Evolutionary conservation across 1,140 invertebrate species (phyloP), one percentile per base, ranked within the genome.

Genomic region (Drosophila yakuba): DNA sequence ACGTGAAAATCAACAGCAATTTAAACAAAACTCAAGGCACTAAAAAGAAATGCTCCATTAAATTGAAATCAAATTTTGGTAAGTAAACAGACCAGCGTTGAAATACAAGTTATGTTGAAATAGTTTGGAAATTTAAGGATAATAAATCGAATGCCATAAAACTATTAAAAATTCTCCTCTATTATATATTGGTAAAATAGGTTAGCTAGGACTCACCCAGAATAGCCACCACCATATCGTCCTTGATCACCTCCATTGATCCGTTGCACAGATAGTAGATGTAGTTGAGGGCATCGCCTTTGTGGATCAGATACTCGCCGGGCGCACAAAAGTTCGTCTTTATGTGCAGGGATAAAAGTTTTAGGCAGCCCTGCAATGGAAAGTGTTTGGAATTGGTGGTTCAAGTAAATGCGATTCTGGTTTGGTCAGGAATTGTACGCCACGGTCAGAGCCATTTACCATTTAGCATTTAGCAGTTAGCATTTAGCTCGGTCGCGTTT

Each of bases 191-290:
- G 25, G 25, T 25, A 25, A 25, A 5, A 25, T 5, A 25, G 4
- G 25, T 25, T 25, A 25, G 4, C 25, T 25, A 4, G 0, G 25
- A 25, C 93, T 94, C 94, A 99, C 98, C 98, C 84, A 99, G 94
- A 91, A 99, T 99, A 48, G 98, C 98, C 17, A 99, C 98, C 50
- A 99, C 98, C 96, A 99, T 98, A 68, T 97, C 97, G 91, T 99
- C 97, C 92, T 99, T 98, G 66, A 99, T 96, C 39, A 99, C 98
- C 93, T 99, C 98, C 96, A 99, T 99, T 5, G 98, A 99, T 4
- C 98, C 99, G 82, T 98, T 98, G 92, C 97, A 98, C 38, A 99
- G 95, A 92, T 98, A 98, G 93, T 99, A 99, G 76, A 99, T 97
- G 78, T 98, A 98, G 43, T 97, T 97, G 1, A 99, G 94, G 2